Evolutionary conservation across 2,888 invertebrate genomes (phyloP).

Genomic region (Caenorhabditis sp.): DNA sequence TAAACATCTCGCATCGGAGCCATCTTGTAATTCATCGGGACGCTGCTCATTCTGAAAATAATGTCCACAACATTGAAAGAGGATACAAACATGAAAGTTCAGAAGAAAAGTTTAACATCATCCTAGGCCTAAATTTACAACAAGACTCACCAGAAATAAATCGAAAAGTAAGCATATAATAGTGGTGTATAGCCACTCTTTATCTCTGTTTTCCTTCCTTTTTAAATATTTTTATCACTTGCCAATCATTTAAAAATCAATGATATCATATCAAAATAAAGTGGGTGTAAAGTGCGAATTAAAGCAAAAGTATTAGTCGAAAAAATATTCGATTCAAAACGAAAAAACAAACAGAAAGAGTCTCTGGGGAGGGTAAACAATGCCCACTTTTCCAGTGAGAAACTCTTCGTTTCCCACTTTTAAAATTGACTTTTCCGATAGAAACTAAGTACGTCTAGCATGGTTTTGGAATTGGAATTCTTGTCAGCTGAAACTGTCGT

Average conservation of each 20-base stretch:
- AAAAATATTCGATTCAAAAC: not conserved
- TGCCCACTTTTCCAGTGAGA: not conserved
- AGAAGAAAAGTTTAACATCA: no score
- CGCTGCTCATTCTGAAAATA: constrained; percentile 45
- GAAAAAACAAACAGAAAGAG: constrained; percentile 25
- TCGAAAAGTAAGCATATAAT: no score
- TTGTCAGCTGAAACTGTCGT: no score
- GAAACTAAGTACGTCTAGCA: no score
- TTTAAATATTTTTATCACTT: not conserved
- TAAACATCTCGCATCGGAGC: constrained; percentile 50
- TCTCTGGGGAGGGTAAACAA: constrained; percentile 32
- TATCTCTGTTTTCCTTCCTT: no score
- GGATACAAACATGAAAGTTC: no score
- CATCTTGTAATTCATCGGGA: constrained; percentile 50
- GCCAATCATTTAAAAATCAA: no score
- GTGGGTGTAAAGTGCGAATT: not conserved
- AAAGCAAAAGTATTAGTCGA: not conserved
- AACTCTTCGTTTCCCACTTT: constrained; percentile 14
- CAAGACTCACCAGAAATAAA: no score
- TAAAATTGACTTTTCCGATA: no score
- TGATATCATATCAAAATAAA: constrained; percentile 17
- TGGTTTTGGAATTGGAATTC: no score
- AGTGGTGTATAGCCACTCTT: no score
- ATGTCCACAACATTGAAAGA: not conserved
- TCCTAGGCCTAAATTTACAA: no score